Conservation (phyloP, 2,113 vertebrate genomes). For the Oryctolagus cuniculus region DNA sequence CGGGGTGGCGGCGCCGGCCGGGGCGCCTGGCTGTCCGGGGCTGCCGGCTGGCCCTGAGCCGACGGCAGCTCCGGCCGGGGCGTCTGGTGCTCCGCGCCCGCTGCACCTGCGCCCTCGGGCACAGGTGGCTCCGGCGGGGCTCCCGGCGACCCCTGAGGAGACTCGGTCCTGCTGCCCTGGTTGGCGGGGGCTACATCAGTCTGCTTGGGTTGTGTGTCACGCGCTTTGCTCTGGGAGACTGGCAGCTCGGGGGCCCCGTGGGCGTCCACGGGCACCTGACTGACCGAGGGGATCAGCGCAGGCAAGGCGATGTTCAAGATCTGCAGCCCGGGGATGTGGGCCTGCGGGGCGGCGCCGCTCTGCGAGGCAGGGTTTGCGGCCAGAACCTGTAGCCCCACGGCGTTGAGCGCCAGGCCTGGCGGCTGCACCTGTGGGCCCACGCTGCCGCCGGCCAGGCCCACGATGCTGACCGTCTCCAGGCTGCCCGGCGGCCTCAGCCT, state of each 20-base stretch:
- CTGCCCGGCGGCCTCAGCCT: slow-evolving; percentile 86
- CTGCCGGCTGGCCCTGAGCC: slow-evolving; percentile 65
- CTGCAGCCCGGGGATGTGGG: slow-evolving; percentile 93
- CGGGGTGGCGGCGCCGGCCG: slow-evolving; percentile 81
- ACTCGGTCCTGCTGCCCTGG: slow-evolving; percentile 33
- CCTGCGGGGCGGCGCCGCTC: slow-evolving; percentile 87
- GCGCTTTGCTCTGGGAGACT: slow-evolving; percentile 28
- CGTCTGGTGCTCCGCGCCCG: slow-evolving; percentile 64
- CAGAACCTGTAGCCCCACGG: slow-evolving; percentile 95
- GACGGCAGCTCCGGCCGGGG: slow-evolving; percentile 69
- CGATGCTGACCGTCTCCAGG: slow-evolving; percentile 92
- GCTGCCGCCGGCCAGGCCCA: slow-evolving; percentile 92
- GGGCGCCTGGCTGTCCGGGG: slow-evolving; percentile 74
- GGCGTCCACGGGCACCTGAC: slow-evolving; percentile 87
- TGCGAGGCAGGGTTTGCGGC: slow-evolving; percentile 89
- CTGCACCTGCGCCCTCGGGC: neutral
- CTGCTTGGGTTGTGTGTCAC: slow-evolving; percentile 68
- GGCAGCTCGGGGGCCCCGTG: slow-evolving; percentile 83
- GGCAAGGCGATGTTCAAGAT: slow-evolving; percentile 96
- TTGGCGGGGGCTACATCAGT: fast-evolving
- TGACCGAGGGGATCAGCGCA: slow-evolving; percentile 92
- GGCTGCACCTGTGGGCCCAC: slow-evolving; percentile 89
- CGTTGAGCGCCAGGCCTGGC: slow-evolving; percentile 93
- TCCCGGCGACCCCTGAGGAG: slow-evolving; percentile 78
- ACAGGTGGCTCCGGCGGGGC: slow-evolving; percentile 65